Evolutionary conservation across 2,113 vertebrate species (phyloP).

Genomic region (Tragelaphus imberbis): DNA sequence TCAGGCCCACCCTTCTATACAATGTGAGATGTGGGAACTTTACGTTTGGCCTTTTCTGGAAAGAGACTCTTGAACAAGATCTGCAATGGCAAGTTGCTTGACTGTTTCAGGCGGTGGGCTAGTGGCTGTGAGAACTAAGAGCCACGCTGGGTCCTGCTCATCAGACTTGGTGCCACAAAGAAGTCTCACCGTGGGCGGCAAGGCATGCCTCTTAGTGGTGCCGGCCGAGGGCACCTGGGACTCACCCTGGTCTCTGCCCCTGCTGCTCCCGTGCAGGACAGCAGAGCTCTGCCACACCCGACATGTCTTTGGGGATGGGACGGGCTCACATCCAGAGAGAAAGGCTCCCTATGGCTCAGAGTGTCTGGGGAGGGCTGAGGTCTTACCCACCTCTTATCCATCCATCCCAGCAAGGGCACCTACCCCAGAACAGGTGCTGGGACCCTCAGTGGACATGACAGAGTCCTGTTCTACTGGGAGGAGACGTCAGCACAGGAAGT

Average conservation of each 20-base stretch:
- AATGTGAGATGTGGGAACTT: not conserved
- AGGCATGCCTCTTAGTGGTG: accelerated
- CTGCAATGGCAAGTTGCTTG: not conserved
- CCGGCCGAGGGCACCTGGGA: accelerated
- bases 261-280: accelerated
- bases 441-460: accelerated
- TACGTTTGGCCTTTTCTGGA: not conserved
- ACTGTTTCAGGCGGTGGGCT: not conserved
- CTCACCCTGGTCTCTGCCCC: not conserved
- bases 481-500: not conserved
- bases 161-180: not conserved
- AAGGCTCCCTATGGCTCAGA: not conserved
- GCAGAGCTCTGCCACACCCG: not conserved
- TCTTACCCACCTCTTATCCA: too few relatives aligned
- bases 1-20: not conserved
- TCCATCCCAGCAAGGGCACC: not conserved
- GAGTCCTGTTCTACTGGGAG: not conserved
- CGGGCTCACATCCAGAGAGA: not conserved
- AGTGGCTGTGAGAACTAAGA: not conserved
- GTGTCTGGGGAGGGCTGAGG: accelerated
- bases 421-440: not conserved
- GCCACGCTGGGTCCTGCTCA: accelerated
- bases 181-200: accelerated
- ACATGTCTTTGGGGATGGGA: not conserved
- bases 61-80: not conserved